Base-by-base conservation (phyloP, 2,888 invertebrate species). In the Ischnura elegans region DNA sequence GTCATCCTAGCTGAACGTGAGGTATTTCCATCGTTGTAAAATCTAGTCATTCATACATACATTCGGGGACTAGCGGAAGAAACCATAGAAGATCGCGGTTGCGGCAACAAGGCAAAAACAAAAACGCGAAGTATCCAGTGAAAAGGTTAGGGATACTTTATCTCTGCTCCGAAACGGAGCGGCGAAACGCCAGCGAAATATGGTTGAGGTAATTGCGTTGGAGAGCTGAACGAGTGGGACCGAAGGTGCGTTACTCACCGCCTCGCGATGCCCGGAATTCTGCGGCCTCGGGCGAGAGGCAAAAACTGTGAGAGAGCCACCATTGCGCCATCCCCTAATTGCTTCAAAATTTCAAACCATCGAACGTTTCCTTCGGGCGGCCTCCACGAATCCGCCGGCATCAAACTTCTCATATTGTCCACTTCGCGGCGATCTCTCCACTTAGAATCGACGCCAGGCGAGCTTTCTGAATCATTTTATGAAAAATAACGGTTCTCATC, bases 301-400 rank as follows among this genome's bases (percentile, higher is more conserved):
- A 76, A 36, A 76, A 76, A n/a, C 61, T 61, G 61, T n/a, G 61
- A 25, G 61, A 51, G 51, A n/a, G 61, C 76, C 76, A 29, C 76
- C 76, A 21, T 76, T 76, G 36, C 76, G 76, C 76, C 76, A 76
- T 76, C 36, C 76, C 76, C 76, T 76, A 76, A 76, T 76, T 76
- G 76, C 76, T 76, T 25, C 6, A 36, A 76, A 36, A 76, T 76
- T 76, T 76, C 76, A 76, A 10, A n/a, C n/a, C 36, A 1, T 61
- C 1, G 25, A 13, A 36, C 10, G 36, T 2, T 76, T 10, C 76
- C 76, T 36, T 29, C 76, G 76, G 36, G 76, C 29, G n/a, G 0
- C 10, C 36, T 10, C 36, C 36, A 21, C 76, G 29, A 36, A 76
- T 76, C 21, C 76, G 25, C 36, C 36, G 36, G 10, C 36, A n/a